A percentile compares a stretch with the other conserved stretches of the same genome.
These are phyloP conservation scores for Yasuhikotakia modesta DNA, from an alignment of 2,797 vertebrate genomes.

Conservation along the genomic window DNA sequence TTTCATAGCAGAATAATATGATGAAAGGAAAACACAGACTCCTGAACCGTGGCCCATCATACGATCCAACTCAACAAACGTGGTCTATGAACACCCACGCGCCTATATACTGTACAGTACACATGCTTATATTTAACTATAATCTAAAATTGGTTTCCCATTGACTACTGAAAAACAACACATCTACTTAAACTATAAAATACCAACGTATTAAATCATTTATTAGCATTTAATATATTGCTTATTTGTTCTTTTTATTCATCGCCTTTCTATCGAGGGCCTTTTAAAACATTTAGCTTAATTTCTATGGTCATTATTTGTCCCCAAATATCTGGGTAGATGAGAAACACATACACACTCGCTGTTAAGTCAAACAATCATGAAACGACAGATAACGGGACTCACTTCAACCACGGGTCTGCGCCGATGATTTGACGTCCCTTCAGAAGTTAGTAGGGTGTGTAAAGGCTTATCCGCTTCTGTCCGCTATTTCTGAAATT, in stretches of 20 bases:
- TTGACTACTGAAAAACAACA: too few species aligned
- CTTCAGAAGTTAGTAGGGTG: slow-evolving; percentile 59
- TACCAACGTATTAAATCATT: too few species aligned
- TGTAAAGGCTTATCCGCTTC: slow-evolving; percentile 42
- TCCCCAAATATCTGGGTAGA: neutral
- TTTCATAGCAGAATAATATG: slow-evolving; percentile 14
- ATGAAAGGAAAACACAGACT: slow-evolving; percentile 29
- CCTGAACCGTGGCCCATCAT: slow-evolving; percentile 30
- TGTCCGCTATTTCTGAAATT: slow-evolving; percentile 19
- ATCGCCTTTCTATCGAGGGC: too few species aligned
- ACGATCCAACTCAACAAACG: slow-evolving; percentile 9
- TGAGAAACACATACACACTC: neutral
- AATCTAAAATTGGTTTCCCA: too few species aligned
- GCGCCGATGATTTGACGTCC: neutral
- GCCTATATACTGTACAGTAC: neutral
- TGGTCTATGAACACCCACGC: neutral
- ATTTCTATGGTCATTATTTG: too few species aligned
- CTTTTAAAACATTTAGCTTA: too few species aligned
- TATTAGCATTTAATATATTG: too few species aligned
- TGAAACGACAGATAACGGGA: slow-evolving; percentile 40
- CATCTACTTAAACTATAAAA: too few species aligned
- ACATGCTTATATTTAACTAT: neutral
- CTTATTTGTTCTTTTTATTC: too few species aligned
- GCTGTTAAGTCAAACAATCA: neutral
- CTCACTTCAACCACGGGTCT: slow-evolving; percentile 67